Evolutionary conservation across 2,113 vertebrate genomes (phyloP), one percentile per base, ranked within the genome.

Genomic region (Barnardius zonarius): DNA sequence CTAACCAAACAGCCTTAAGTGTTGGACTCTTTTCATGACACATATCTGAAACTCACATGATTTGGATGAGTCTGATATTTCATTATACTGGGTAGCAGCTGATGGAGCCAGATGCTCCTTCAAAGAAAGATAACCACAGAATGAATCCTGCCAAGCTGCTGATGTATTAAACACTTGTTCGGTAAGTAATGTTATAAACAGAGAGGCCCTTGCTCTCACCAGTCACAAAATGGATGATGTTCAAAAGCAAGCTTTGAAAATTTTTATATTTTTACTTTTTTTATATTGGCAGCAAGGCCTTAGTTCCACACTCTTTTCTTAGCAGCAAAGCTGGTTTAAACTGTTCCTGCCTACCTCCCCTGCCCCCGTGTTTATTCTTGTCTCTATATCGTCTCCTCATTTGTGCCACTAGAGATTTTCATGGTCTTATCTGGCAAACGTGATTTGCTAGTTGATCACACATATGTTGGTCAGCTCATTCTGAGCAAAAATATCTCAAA

Each of bases 11-110:
- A 82, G 57, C 41, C 64, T 19, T 51, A 86, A 90, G 31, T 54
- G 18, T 82, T 96, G 79, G 91, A 96, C 46, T 68, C 35, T 86
- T 86, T 92, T 95, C 88, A 70, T 75, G 68, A 72, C 31, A 77
- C 35, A 55, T 88, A 86, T 91, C 88, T 95, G 92, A 92, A 94
- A 25, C 75, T 94, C 90, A 91, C 76, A 92, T 80, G 79, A 95
- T 91, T 96, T 96, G 91, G 74, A 92, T 63, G 24, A 74, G 30
- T 70, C 48, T 90, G 68, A 82, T 68, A 41, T 92, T 95, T 96
- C 85, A 54, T 79, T 93, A 43, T 19, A 51, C 23, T 52, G 55
- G 55, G 76, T 92, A 93, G 85, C 48, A 83, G 63, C 17, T 85
- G 51, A 92, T 62, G 39, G 54, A 78, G 76, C 89, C 94, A 96